These are phyloP conservation scores for Enhydra lutris DNA, from an alignment of 2,113 vertebrate species.

Conservation along the genomic window DNA sequence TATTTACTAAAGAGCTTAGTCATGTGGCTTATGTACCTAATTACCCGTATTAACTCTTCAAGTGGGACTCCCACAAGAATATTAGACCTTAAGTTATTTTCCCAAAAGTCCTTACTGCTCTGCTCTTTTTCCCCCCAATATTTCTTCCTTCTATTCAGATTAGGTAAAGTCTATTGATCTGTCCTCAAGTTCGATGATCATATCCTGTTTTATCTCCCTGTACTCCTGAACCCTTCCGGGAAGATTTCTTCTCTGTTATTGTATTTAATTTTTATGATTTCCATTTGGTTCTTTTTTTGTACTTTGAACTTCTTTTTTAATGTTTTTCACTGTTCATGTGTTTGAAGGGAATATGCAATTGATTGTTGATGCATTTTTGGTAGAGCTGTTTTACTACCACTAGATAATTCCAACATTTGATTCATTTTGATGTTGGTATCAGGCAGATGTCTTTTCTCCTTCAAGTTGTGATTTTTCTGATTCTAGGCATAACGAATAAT, in stretches of 20 bases:
- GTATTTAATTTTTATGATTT: background rate
- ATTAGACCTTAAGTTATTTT: background rate
- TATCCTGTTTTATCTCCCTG: background rate
- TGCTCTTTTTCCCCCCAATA: background rate
- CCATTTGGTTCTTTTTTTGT: background rate
- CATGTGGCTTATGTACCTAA: background rate
- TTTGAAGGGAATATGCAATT: background rate
- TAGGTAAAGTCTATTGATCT: background rate
- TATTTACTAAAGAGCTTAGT: background rate
- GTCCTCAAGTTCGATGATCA: background rate
- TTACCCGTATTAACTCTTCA: background rate
- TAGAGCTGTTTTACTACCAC: background rate
- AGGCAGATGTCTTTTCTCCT: background rate
- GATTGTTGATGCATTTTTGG: background rate
- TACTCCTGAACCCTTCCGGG: background rate
- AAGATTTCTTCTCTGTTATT: background rate
- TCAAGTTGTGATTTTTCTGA: background rate
- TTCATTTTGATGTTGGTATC: background rate
- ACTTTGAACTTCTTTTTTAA: background rate
- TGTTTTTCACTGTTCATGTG: background rate
- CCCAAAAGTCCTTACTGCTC: background rate
- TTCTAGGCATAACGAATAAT: background rate
- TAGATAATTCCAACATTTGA: background rate
- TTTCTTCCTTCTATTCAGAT: background rate
- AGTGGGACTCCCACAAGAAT: background rate